Base-by-base conservation (phyloP, 2,797 vertebrate genomes). In the Argya squamiceps region DNA sequence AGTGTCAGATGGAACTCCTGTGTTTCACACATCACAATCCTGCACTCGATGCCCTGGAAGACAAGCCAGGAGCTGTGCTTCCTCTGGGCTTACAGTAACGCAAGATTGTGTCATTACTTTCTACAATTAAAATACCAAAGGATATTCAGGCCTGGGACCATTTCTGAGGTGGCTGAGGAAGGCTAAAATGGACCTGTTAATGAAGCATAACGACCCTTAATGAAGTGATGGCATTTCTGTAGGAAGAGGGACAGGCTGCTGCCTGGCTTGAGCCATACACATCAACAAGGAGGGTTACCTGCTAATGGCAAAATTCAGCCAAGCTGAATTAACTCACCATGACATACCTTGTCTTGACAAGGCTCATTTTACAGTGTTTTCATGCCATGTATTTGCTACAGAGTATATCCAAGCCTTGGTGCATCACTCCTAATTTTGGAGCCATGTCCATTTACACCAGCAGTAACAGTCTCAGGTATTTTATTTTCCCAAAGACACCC, bases 161-260 rank as follows among this genome's bases (percentile, higher is more conserved):
- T 36, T 89, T 67, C 44, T 11, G 5, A 4, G 4, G 44, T 2
- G 74, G 55, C 46, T 32, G 34, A 59, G 17, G 44, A 73, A 64
- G 39, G 75, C 56, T 26, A 34, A 44, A 6, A 6, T 0, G 0
- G 69, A 69, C n/a, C n/a, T 2, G 0, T 29, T 46, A 80, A 76
- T 2, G 3, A 85, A 60, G 44, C 44, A 16, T 36, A 76, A 85
- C 10, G 50, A 79, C 67, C 78, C 53, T 30, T 76, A 84, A 92
- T 12, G 62, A 92, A 88, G 60, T 16, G 3, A 27, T 79, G 67
- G 52, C 78, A 73, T 71, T 92, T 74, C 47, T 29, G 2, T 6
- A 59, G 68, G 56, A 56, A 12, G 52, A 84, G 77, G 22, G 49
- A 75, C 32, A 55, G 81, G 75, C 82, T 85, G 53, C 77, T 63